Conservation (phyloP, 1,140 invertebrate species). For the Aphidius ervi region DNA sequence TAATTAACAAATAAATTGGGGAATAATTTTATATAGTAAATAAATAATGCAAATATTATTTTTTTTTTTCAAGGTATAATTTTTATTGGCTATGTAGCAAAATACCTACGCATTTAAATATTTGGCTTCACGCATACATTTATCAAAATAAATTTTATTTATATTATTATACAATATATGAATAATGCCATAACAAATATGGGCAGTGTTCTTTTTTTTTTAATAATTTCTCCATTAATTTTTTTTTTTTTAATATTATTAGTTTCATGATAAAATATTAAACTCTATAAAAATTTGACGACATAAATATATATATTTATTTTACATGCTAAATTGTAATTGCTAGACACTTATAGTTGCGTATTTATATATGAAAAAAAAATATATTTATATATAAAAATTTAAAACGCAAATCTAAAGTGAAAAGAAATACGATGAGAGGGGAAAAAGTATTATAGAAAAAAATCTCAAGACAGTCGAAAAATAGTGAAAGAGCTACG, state of each 20-base stretch:
- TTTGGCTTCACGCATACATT: slow-evolving; percentile 47
- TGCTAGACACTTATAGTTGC: slow-evolving; percentile 23
- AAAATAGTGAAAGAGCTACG: not conserved
- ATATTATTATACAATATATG: slow-evolving; percentile 52
- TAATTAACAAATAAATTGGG: no score
- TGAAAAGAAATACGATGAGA: slow-evolving; percentile 9
- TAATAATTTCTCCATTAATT: slow-evolving; percentile 25
- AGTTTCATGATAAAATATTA: slow-evolving; percentile 18
- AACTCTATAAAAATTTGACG: slow-evolving; percentile 23
- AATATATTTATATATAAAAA: slow-evolving; percentile 9
- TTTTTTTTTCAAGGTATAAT: slow-evolving; percentile 33
- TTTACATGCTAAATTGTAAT: slow-evolving; percentile 27
- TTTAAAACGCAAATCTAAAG: slow-evolving; percentile 1
- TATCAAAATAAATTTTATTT: slow-evolving; percentile 41
- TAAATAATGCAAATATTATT: not conserved
- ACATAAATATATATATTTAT: slow-evolving; percentile 28
- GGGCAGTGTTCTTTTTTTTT: slow-evolving; percentile 46
- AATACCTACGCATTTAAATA: slow-evolving; percentile 52
- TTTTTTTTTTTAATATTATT: slow-evolving; percentile 2
- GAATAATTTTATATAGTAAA: no score
- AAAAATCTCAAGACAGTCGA: no score
- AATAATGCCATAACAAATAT: slow-evolving; percentile 44
- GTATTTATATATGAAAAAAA: slow-evolving; percentile 4
- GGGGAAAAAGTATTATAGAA: slow-evolving; percentile 3
- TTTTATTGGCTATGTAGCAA: slow-evolving; percentile 48